Percentiles rank a stretch among this genome's conserved stretches.
Evolutionary conservation across 2,888 invertebrate genomes (phyloP).

Genomic region (Nomada ferruginata): DNA sequence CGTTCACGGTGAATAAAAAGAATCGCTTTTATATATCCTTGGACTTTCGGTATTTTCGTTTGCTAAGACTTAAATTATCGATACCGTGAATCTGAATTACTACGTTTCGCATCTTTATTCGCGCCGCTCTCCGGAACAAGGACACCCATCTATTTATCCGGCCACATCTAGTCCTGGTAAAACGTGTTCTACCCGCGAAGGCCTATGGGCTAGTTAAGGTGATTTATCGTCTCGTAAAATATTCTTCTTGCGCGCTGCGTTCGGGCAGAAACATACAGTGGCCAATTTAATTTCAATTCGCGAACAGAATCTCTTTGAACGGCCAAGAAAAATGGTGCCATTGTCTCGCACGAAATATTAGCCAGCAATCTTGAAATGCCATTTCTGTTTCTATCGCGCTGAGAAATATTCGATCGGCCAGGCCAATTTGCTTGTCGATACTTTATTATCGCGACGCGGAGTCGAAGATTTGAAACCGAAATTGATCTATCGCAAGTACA

Average conservation of each 20-base stretch:
- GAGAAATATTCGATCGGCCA: neutral
- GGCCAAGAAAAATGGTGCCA: neutral
- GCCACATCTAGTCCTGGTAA: constrained; percentile 58
- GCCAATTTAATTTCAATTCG: constrained; percentile 39
- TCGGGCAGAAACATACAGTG: constrained; percentile 28
- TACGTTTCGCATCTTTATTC: constrained; percentile 49
- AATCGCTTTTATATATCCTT: constrained; percentile 25
- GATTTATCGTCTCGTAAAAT: constrained; percentile 66
- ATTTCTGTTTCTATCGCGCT: neutral
- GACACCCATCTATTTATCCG: constrained; percentile 55
- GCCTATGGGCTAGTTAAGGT: constrained; percentile 53
- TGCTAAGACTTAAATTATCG: constrained; percentile 23
- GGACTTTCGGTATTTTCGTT: constrained; percentile 1
- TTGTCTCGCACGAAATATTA: neutral
- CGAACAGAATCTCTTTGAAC: neutral
- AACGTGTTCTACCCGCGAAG: constrained; percentile 62
- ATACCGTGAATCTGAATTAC: constrained; percentile 49
- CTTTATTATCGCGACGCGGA: neutral
- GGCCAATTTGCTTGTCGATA: neutral
- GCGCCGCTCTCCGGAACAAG: constrained; percentile 47
- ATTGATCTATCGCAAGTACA: neutral
- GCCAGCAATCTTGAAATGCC: neutral
- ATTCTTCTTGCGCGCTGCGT: constrained; percentile 37
- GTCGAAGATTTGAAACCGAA: too few species aligned
- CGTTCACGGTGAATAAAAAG: constrained; percentile 1